Conservation (phyloP, 2,113 vertebrate genomes). For the Carassius gibelio region DNA sequence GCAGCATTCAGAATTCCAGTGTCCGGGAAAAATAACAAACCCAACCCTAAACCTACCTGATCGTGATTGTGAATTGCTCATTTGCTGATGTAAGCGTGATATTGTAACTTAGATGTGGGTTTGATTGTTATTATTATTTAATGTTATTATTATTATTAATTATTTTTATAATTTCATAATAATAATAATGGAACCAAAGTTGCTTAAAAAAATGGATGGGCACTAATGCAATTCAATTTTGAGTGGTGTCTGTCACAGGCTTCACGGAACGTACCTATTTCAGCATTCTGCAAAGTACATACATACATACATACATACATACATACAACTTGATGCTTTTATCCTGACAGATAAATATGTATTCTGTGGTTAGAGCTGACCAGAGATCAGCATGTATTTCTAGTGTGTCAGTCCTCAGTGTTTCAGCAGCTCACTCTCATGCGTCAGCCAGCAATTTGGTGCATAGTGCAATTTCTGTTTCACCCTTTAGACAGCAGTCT, state of each 20-base stretch:
- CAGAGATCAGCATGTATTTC: background rate
- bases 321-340: background rate
- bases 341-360: background rate
- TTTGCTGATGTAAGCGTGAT: no score
- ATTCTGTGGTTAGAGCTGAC: constrained; percentile 6
- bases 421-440: constrained; percentile 17
- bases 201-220: background rate
- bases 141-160: no score
- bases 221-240: background rate
- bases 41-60: no score
- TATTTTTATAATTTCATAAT: no score
- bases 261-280: background rate
- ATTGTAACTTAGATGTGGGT: no score
- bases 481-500: background rate
- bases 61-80: no score
- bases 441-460: constrained; percentile 28
- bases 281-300: background rate
- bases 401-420: background rate
- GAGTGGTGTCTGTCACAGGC: background rate
- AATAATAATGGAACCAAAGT: no score
- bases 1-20: no score
- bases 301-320: no score
- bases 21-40: no score
- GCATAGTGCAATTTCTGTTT: constrained; percentile 67
- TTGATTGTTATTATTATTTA: no score